Conservation (phyloP, 2,797 vertebrate species). For the Anguilla megastoma region DNA sequence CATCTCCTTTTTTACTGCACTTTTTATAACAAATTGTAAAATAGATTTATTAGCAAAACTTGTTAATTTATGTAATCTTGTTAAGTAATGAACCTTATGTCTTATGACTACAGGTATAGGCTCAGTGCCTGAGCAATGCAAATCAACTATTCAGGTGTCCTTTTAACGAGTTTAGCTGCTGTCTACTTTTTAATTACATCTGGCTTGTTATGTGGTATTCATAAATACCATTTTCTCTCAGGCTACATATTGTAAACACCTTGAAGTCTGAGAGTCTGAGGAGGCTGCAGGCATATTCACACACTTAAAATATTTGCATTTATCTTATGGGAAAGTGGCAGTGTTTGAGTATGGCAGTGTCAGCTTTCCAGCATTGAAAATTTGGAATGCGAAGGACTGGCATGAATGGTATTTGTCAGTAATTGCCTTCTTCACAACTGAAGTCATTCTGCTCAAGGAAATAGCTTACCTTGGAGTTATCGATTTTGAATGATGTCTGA, state of each 20-base stretch:
- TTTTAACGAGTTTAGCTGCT: not conserved
- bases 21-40: not conserved
- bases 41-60: not conserved
- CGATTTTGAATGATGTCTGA: not conserved
- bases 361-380: not conserved
- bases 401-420: not conserved
- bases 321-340: not conserved
- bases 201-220: not conserved
- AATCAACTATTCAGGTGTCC: not conserved
- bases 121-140: not conserved
- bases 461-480: not conserved
- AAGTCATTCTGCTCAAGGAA: not conserved
- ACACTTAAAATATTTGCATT: not conserved
- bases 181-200: not conserved
- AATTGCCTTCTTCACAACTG: not conserved
- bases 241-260: not conserved
- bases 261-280: not conserved
- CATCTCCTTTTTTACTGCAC: not conserved
- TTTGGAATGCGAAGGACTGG: not conserved
- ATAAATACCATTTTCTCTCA: not conserved
- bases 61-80: slow-evolving; percentile 2
- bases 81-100: not conserved
- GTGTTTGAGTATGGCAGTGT: not conserved
- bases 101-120: not conserved
- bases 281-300: not conserved